These are phyloP conservation scores for Prolemur simus DNA, from an alignment of 2,113 vertebrate species.

Conservation along the genomic window DNA sequence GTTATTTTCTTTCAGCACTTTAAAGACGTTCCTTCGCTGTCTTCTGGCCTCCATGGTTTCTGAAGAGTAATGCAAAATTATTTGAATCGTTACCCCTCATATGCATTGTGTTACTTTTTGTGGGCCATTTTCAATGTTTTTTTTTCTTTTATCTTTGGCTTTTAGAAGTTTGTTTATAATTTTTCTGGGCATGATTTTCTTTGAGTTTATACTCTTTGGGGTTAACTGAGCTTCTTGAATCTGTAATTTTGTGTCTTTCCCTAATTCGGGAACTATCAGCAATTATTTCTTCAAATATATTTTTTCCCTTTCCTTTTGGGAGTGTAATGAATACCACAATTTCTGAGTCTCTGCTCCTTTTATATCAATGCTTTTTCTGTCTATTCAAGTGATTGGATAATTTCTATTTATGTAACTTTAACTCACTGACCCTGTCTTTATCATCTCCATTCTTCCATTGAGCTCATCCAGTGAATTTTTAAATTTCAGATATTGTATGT, in stretches of 20 bases:
- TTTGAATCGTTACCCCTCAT: neutral
- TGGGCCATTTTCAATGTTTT: neutral
- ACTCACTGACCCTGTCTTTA: neutral
- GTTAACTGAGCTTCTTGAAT: neutral
- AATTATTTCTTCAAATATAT: neutral
- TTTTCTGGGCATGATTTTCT: neutral
- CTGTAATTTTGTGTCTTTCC: neutral
- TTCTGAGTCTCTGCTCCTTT: neutral
- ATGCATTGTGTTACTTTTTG: neutral
- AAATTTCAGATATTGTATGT: neutral
- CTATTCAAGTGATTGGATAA: neutral
- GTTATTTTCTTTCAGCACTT: neutral
- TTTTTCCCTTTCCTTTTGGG: neutral
- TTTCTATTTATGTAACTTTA: neutral
- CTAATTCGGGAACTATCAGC: neutral
- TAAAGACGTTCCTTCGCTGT: neutral
- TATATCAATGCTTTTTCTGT: neutral
- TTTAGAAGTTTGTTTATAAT: slow-evolving; percentile 17
- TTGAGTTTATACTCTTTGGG: neutral
- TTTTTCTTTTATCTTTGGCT: neutral
- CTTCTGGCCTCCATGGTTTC: neutral
- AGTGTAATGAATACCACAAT: neutral
- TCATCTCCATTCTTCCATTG: neutral
- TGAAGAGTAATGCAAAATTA: neutral
- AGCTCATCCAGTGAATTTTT: neutral